phyloP scores from a whole-genome alignment of 1,140 invertebrate genomes.

The Aphis craccivora region DNA sequence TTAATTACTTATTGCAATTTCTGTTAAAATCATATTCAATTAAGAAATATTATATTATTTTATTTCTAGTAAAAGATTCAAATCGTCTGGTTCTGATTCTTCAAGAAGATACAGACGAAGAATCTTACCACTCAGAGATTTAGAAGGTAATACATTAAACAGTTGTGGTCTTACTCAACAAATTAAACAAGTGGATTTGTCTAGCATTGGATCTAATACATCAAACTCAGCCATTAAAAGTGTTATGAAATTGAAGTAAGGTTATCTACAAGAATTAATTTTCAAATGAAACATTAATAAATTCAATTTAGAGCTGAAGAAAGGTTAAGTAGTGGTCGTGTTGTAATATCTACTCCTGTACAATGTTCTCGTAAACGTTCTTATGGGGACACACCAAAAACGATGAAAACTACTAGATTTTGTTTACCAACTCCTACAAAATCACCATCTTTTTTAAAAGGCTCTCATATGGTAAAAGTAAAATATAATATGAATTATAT shows the following conservation, averaged over 20 bases:
- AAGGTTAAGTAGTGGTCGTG: conserved; percentile 45
- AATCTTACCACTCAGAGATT: conserved; percentile 50
- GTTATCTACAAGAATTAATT: background rate
- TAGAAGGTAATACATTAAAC: conserved; percentile 53
- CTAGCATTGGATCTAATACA: conserved; percentile 59
- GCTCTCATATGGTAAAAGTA: conserved; percentile 27
- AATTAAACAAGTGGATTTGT: conserved; percentile 70
- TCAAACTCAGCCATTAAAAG: conserved; percentile 56
- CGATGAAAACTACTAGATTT: conserved; percentile 45
- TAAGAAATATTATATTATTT: background rate
- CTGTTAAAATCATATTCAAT: background rate
- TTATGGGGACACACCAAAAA: conserved; percentile 43
- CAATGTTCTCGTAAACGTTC: conserved; percentile 52
- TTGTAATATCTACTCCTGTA: conserved; percentile 44
- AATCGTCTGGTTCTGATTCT: conserved; percentile 33
- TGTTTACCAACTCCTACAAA: conserved; percentile 43
- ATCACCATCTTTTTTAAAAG: conserved; percentile 51
- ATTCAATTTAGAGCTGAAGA: conserved; percentile 21
- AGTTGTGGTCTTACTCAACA: conserved; percentile 74
- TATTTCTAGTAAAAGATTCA: conserved; percentile 48
- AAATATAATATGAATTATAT: background rate
- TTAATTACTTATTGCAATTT: background rate
- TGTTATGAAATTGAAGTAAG: conserved; percentile 60
- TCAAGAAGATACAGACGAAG: conserved; percentile 29
- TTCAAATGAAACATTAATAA: background rate